Base-by-base conservation (phyloP, 2,888 invertebrate species). In the Dicyrtomina minuta region DNA sequence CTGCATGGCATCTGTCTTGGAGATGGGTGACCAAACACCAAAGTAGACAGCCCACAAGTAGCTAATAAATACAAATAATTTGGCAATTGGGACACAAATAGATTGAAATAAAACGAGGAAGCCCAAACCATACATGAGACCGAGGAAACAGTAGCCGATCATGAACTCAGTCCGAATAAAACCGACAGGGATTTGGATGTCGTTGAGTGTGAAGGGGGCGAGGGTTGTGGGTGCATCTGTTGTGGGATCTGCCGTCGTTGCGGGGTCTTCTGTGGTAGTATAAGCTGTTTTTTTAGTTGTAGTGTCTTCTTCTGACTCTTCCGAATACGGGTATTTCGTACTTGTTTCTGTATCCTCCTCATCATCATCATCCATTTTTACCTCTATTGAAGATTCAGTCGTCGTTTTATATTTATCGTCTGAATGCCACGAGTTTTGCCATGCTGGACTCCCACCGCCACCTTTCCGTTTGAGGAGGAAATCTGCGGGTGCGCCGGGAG, bases 71-170 rank as follows among this genome's bases (percentile, higher is more conserved):
- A 72, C 71, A 1, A 72, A 55, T 10, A 72, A 44, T 69, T 76
- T 76, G 20, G 74, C 74, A 8, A 71, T 61, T 15, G 76, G 73
- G 12, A 76, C 74, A 51, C 66, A 67, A 15, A 76, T 66, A 65
- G 68, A 68, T 66, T 76, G 76, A 33, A 72, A 74, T 1, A 76
- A 46, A 1, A 76, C 76, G 10, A 76, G 62, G 43, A 74, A 74
- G n/a, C 76, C 76, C 10, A 76, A 59, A 53, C 76, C 76, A 49
- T 76, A 76, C 72, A 74, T 70, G 0, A 72, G 1, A 46, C 74
- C 76, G 17, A 76, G 46, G 56, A 76, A 72, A 15, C 71, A 67
- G 53, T 70, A 74, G 12, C 70, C 73, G 46, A 74, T 76, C 76
- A 76, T 76, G 68, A 71, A 74, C 62, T 76, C 76, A 12, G 70